Evolutionary conservation across 1,140 invertebrate species (phyloP).

Genomic region (Saccostrea echinata): DNA sequence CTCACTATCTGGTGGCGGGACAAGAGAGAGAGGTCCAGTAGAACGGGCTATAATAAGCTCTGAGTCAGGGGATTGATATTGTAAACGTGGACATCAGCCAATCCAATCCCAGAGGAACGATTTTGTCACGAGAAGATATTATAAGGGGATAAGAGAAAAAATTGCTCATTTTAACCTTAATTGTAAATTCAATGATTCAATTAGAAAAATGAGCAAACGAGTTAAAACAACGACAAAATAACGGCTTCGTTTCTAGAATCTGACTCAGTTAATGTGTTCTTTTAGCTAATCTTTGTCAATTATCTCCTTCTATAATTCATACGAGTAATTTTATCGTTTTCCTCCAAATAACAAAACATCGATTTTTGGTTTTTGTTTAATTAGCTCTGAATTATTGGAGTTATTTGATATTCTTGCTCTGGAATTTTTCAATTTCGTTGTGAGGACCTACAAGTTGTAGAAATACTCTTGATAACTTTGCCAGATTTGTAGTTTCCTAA

Average conservation of each 20-base stretch:
- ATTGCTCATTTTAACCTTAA: conserved; percentile 36
- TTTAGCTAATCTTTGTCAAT: conserved; percentile 19
- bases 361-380: conserved; percentile 21
- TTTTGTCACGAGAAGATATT: conserved; percentile 31
- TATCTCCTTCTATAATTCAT: conserved; percentile 20
- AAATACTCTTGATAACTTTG: neutral
- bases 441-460: neutral
- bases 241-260: neutral
- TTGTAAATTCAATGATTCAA: conserved; percentile 32
- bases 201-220: conserved; percentile 33
- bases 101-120: conserved; percentile 9
- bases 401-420: conserved; percentile 28
- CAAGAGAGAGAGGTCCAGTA: neutral
- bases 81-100: neutral
- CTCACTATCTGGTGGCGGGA: neutral
- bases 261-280: conserved; percentile 30
- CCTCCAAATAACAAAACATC: neutral
- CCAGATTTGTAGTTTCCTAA: too few relatives aligned
- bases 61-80: conserved; percentile 17
- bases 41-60: neutral
- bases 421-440: neutral
- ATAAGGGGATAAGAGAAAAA: conserved; percentile 11
- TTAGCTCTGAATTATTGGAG: conserved; percentile 15
- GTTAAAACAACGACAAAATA: conserved; percentile 9
- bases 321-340: conserved; percentile 32